A percentile compares a stretch with the other conserved stretches of the same genome.
phyloP scores from a whole-genome alignment of 2,797 vertebrate species.

The Lepilemur ruficaudatus region DNA sequence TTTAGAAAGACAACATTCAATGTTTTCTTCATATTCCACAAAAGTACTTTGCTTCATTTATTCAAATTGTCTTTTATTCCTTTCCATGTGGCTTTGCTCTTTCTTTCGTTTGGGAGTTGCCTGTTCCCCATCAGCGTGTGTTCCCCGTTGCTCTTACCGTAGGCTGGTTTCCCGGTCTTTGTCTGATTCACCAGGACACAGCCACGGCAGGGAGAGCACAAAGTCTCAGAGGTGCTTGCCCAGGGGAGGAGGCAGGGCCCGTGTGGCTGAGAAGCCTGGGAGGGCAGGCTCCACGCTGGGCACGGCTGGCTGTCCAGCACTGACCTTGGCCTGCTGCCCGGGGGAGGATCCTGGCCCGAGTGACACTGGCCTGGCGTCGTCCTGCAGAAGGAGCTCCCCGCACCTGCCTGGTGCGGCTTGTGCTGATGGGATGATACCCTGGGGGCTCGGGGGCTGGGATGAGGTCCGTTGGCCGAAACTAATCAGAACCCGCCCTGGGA shows the following conservation, averaged over 20 bases:
- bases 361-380: neutral
- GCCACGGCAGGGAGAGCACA: fast-evolving
- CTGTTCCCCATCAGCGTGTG: fast-evolving
- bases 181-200: neutral
- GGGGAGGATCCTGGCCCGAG: neutral
- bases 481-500: neutral
- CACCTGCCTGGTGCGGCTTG: fast-evolving
- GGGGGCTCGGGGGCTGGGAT: neutral
- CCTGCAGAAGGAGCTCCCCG: neutral
- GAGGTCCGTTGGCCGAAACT: fast-evolving
- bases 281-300: fast-evolving
- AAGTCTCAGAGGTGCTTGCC: fast-evolving
- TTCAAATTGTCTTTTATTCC: neutral
- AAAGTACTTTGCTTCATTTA: neutral
- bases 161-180: neutral
- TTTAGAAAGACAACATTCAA: too few relatives aligned
- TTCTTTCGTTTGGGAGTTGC: neutral
- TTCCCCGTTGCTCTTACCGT: fast-evolving
- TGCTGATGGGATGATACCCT: too few relatives aligned
- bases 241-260: fast-evolving
- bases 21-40: neutral
- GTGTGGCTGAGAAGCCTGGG: fast-evolving
- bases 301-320: neutral
- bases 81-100: fast-evolving
- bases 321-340: fast-evolving